These are phyloP conservation scores for Pithys albifrons DNA, from an alignment of 2,113 vertebrate genomes.

Conservation along the genomic window DNA sequence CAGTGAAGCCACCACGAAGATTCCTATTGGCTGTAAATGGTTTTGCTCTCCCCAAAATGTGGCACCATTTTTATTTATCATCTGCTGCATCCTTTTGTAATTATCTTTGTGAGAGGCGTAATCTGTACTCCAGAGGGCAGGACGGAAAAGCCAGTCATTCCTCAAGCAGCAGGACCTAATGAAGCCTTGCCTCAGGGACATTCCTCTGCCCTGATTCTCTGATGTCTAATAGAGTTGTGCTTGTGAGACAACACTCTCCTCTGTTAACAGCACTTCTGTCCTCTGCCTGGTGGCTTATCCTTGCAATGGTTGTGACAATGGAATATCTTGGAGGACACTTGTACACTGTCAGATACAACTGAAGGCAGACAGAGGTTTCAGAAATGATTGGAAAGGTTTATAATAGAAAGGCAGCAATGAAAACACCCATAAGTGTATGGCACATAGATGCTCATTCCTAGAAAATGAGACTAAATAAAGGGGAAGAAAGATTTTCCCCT, in stretches of 20 bases:
- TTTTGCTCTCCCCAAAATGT: not conserved
- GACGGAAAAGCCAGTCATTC: slow-evolving; percentile 56
- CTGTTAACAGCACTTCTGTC: not conserved
- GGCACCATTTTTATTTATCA: slow-evolving; percentile 18
- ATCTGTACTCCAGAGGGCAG: not conserved
- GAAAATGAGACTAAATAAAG: not conserved
- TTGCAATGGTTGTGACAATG: not conserved
- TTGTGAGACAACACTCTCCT: not conserved
- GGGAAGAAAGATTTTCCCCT: not conserved
- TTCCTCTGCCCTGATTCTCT: slow-evolving; percentile 42
- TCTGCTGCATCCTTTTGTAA: slow-evolving; percentile 33
- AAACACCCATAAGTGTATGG: not conserved
- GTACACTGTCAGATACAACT: not conserved
- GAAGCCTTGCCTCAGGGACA: slow-evolving; percentile 24
- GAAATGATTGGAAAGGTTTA: not conserved
- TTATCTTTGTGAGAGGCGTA: slow-evolving; percentile 31
- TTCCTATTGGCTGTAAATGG: not conserved
- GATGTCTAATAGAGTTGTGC: slow-evolving; percentile 19
- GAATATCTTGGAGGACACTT: not conserved
- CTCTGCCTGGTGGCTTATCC: not conserved
- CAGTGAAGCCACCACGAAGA: not conserved
- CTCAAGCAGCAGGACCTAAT: slow-evolving; percentile 53
- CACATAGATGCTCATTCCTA: not conserved
- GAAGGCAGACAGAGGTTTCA: not conserved
- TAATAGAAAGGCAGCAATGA: not conserved